phyloP scores from a whole-genome alignment of 2,113 vertebrate genomes.

The Xenopus laevis region DNA sequence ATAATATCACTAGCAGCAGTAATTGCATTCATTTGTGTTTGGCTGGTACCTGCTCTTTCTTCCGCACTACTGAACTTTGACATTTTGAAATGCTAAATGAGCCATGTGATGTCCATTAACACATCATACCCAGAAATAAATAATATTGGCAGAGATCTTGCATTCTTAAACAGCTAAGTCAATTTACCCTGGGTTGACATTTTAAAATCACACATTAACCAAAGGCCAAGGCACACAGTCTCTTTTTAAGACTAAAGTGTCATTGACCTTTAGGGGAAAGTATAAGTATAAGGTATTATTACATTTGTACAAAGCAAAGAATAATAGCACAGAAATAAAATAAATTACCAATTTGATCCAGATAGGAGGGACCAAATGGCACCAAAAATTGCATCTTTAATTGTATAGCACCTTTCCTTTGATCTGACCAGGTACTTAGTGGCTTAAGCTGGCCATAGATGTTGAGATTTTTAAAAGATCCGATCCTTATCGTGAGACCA shows the following conservation, averaged over 20 bases:
- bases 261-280: neutral
- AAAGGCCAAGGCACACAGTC: neutral
- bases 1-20: no score
- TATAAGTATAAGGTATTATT: neutral
- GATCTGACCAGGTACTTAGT: no score
- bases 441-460: no score
- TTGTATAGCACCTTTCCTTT: no score
- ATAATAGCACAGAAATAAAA: no score
- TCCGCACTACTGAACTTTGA: neutral
- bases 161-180: slow-evolving; percentile 21
- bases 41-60: slow-evolving; percentile 2
- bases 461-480: no score
- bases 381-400: no score
- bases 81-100: slow-evolving; percentile 12
- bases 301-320: no score
- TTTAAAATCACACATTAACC: slow-evolving; percentile 6
- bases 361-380: no score
- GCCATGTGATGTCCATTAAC: slow-evolving; percentile 2
- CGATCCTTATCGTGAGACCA: no score
- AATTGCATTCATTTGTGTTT: neutral
- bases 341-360: no score
- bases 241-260: neutral
- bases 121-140: slow-evolving; percentile 1
- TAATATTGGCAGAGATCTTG: neutral
- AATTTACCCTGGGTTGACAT: slow-evolving; percentile 3